Conservation (phyloP, 2,888 invertebrate species). For the Aphrophora alni region DNA sequence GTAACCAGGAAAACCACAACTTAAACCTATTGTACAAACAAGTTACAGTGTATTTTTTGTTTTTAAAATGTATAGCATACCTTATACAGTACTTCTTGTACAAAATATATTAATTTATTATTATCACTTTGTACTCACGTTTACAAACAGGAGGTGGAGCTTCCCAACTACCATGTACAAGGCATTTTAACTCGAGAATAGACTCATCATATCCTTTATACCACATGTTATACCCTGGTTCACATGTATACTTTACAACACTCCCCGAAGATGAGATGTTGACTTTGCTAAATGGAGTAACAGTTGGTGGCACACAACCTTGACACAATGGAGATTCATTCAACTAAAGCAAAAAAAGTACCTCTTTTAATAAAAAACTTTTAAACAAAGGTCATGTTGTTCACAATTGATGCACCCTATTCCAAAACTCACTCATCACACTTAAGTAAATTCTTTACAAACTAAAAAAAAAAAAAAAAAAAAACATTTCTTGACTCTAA, state of each 20-base stretch:
- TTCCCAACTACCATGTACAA: slow-evolving; percentile 64
- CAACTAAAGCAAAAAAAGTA: slow-evolving; percentile 51
- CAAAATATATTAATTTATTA: too few relatives aligned
- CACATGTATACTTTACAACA: slow-evolving; percentile 60
- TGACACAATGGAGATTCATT: slow-evolving; percentile 65
- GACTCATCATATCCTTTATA: slow-evolving; percentile 46
- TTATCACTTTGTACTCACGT: slow-evolving; percentile 54
- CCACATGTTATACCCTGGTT: slow-evolving; percentile 56
- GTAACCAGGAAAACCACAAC: slow-evolving; percentile 64
- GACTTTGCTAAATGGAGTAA: slow-evolving; percentile 58
- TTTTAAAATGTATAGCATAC: too few relatives aligned
- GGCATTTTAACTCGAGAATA: slow-evolving; percentile 57
- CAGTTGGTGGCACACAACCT: slow-evolving; percentile 58
- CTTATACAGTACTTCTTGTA: too few relatives aligned
- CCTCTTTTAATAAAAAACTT: too few relatives aligned
- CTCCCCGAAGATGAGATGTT: slow-evolving; percentile 58
- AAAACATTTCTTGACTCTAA: too few relatives aligned
- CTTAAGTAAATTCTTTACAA: too few relatives aligned
- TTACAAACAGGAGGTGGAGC: slow-evolving; percentile 60
- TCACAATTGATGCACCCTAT: too few relatives aligned
- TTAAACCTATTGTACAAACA: background rate
- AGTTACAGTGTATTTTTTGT: too few relatives aligned
- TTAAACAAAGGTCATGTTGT: too few relatives aligned
- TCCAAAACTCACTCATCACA: too few relatives aligned
- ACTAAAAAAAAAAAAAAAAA: too few relatives aligned